These are phyloP conservation scores for Halichondria panicea DNA, from an alignment of 37 sponge, comb jelly and placozoan species.

Conservation along the genomic window DNA sequence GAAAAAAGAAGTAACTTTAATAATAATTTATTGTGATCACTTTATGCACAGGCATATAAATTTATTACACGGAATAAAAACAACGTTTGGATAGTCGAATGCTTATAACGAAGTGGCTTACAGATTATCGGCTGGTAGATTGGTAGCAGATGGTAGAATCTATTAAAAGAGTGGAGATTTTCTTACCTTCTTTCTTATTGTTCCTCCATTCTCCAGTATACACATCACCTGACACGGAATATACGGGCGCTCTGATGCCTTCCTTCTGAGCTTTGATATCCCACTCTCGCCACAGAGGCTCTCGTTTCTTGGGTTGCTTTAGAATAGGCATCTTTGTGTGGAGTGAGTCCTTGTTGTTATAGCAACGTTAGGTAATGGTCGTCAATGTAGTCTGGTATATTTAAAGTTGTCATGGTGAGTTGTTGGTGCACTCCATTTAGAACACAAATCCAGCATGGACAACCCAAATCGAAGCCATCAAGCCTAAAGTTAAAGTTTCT, in stretches of 20 bases:
- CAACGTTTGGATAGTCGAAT: not conserved
- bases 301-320: conserved; percentile 60
- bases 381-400: not conserved
- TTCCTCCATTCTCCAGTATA: conserved; percentile 95
- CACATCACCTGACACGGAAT: conserved; percentile 80
- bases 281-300: conserved; percentile 91
- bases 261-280: conserved; percentile 88
- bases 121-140: not conserved
- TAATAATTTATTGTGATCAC: not conserved
- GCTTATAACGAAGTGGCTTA: not conserved
- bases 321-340: conserved; percentile 3
- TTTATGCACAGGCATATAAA: too few relatives aligned
- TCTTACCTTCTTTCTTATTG: conserved; percentile 86
- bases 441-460: not conserved
- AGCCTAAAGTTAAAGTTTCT: too few relatives aligned
- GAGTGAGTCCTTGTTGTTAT: not conserved
- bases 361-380: not conserved
- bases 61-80: too few relatives aligned
- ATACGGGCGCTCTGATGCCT: conserved; percentile 81
- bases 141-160: too few relatives aligned
- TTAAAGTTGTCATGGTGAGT: not conserved
- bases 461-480: not conserved
- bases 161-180: not conserved
- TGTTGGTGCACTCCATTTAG: conserved; percentile 8
- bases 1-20: not conserved